Percentiles rank a stretch among this genome's conserved stretches.
Conservation (phyloP, 1,140 invertebrate species). For the Oreohelix idahoensis region DNA sequence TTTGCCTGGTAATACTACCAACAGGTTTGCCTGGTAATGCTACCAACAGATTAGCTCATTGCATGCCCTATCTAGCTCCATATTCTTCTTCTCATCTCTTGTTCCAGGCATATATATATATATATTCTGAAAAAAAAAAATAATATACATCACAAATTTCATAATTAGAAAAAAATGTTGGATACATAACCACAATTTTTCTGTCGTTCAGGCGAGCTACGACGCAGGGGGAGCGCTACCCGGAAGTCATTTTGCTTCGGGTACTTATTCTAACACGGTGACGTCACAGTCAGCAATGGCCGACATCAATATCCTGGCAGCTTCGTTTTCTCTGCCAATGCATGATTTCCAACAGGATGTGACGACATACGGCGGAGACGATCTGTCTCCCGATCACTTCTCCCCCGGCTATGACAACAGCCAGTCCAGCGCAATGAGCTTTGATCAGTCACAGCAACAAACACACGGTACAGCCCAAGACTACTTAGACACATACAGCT, state of each 20-base stretch:
- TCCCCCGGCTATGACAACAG: slow-evolving; percentile 45
- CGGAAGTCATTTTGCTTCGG: slow-evolving; percentile 42
- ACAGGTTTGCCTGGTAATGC: no score
- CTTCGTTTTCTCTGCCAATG: slow-evolving; percentile 50
- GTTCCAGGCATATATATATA: no score
- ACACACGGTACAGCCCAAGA: background rate
- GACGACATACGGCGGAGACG: slow-evolving; percentile 47
- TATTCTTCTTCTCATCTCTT: no score
- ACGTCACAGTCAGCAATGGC: slow-evolving; percentile 48
- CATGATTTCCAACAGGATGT: slow-evolving; percentile 59
- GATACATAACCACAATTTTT: background rate
- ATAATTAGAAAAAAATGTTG: background rate
- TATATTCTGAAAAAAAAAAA: no score
- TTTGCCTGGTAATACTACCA: no score
- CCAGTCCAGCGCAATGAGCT: slow-evolving; percentile 38
- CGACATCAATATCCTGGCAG: slow-evolving; percentile 55
- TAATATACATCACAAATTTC: no score
- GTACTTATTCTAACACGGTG: slow-evolving; percentile 46
- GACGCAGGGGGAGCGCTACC: slow-evolving; percentile 44
- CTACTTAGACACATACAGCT: slow-evolving; percentile 54
- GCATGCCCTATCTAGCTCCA: no score
- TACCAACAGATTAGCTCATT: no score
- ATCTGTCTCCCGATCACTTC: slow-evolving; percentile 51
- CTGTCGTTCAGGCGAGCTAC: slow-evolving; percentile 47
- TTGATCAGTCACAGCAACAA: slow-evolving; percentile 44